These are phyloP conservation scores for Deilephila elpenor DNA, from an alignment of 2,888 invertebrate species.

Conservation along the genomic window DNA sequence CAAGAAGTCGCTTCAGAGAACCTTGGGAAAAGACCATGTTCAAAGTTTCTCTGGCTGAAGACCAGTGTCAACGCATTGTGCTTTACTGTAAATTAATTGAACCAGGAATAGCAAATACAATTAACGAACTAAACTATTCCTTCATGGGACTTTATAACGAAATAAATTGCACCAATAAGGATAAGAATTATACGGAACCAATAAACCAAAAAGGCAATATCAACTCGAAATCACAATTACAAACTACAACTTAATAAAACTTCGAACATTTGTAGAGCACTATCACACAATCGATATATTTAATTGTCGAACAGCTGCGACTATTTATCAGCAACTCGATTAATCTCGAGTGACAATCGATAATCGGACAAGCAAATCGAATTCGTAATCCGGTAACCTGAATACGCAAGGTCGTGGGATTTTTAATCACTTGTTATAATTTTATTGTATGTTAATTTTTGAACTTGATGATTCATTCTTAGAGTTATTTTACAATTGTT, in stretches of 20 bases:
- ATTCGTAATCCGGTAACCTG: slow-evolving; percentile 22
- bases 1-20: too few species aligned
- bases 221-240: too few species aligned
- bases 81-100: neutral
- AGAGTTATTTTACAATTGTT: neutral
- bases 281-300: slow-evolving; percentile 18
- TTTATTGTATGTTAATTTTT: neutral
- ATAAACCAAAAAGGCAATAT: too few species aligned
- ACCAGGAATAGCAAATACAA: neutral
- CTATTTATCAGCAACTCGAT: slow-evolving; percentile 17
- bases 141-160: too few species aligned
- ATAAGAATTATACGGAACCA: too few species aligned
- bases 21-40: too few species aligned
- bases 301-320: slow-evolving; percentile 11
- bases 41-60: too few species aligned
- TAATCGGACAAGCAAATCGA: slow-evolving; percentile 17
- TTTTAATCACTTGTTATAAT: neutral
- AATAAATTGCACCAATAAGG: too few species aligned
- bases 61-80: neutral
- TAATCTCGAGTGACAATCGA: slow-evolving; percentile 25
- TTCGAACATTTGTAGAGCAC: too few species aligned
- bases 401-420: slow-evolving; percentile 15
- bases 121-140: too few species aligned
- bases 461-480: slow-evolving; percentile 1
- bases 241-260: too few species aligned